phyloP scores from a whole-genome alignment of 2,797 vertebrate species.

The Phalloptychus januarius region DNA sequence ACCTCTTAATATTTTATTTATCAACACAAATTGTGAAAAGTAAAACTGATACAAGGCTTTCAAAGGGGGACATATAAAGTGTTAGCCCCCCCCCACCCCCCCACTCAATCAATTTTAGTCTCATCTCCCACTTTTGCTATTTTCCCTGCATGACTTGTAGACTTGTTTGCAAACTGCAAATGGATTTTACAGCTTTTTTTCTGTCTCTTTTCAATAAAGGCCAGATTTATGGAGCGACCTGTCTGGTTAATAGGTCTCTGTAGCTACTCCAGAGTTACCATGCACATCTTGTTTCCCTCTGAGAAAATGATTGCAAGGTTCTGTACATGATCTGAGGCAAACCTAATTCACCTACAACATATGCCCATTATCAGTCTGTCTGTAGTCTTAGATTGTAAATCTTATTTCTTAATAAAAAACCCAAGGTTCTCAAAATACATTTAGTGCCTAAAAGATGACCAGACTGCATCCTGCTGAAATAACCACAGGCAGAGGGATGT shows the following conservation, averaged over 20 bases:
- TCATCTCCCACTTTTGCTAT: background rate
- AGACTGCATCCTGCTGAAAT: background rate
- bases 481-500: slow-evolving; percentile 1
- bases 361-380: slow-evolving; percentile 46
- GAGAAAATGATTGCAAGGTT: background rate
- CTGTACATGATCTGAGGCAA: slow-evolving; percentile 8
- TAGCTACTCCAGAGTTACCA: background rate
- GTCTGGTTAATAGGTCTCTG: background rate
- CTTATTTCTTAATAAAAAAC: background rate
- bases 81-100: too few species aligned
- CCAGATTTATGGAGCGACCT: background rate
- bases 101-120: background rate
- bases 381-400: slow-evolving; percentile 7
- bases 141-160: background rate
- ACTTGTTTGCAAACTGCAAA: background rate
- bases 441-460: background rate
- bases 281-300: background rate
- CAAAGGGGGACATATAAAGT: background rate
- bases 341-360: slow-evolving; percentile 22
- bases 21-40: background rate
- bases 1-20: background rate
- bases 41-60: background rate
- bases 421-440: slow-evolving; percentile 5
- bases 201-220: background rate
- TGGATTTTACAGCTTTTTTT: background rate